Percentiles rank a stretch among this genome's conserved stretches.
Conservation (phyloP, 2,113 vertebrate genomes). For the Onychorhynchus coronatus region DNA sequence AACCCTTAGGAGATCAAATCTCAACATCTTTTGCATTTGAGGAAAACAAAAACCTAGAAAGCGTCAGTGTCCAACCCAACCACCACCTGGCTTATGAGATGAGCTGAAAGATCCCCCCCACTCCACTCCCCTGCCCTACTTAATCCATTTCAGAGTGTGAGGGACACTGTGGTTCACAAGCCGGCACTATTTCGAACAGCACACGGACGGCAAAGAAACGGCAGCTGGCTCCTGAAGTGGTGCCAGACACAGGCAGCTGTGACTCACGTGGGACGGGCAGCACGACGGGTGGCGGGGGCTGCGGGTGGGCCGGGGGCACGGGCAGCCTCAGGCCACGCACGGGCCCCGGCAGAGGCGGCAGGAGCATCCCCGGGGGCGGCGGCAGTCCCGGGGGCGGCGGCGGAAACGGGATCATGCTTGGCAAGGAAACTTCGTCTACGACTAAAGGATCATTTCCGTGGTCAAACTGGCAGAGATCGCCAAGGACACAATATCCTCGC, state of each 20-base stretch:
- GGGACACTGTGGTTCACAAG: fast-evolving
- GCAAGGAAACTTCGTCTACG: constrained; percentile 92
- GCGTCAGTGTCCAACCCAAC: not conserved
- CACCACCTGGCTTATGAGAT: not conserved
- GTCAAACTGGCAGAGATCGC: constrained; percentile 94
- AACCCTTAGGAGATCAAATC: not conserved
- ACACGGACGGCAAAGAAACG: fast-evolving
- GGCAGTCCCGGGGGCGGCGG: constrained; percentile 84
- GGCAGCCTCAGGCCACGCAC: constrained; percentile 80
- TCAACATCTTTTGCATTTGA: not conserved
- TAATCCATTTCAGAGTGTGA: fast-evolving
- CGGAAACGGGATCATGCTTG: constrained; percentile 94
- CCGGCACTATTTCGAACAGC: fast-evolving
- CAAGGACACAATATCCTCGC: constrained; percentile 96
- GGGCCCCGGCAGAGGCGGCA: constrained; percentile 79
- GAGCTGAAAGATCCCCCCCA: not conserved
- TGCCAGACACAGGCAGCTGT: not conserved
- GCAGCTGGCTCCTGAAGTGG: not conserved
- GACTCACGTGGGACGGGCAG: constrained; percentile 88
- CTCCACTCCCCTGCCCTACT: fast-evolving
- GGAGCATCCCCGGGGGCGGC: constrained; percentile 80
- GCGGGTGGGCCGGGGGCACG: constrained; percentile 82
- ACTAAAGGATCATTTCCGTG: constrained; percentile 93
- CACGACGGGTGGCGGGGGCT: constrained; percentile 87
- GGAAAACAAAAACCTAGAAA: not conserved